Evolutionary conservation across 1,140 invertebrate species (phyloP), one percentile per base, ranked within the genome.

Genomic region (Musca vetustissima): DNA sequence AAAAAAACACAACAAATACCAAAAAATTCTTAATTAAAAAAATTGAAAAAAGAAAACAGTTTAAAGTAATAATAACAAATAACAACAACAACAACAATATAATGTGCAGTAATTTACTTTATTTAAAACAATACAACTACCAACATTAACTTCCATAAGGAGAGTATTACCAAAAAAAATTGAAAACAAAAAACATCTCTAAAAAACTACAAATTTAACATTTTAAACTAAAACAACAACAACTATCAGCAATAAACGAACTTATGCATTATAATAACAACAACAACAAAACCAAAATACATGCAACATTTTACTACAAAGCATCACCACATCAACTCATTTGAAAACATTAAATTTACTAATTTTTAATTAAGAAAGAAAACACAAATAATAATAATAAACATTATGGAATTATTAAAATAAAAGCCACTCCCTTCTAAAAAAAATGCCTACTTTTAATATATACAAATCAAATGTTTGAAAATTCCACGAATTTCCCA

Each of bases 221-320:
- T 52, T 19, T 21, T 21, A 21, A 52, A 52, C n/a, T 21, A 21
- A 52, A 19, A 36, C 15, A 36, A 61, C 36, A 61, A 14, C 53
- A 61, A 61, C 57, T 61, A 36, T 61, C 57, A 61, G 28, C 57
- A 61, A 61, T 61, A 61, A 61, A 61, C 57, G 57, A 61, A 61
- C 57, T 61, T 17, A 61, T 61, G 57, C 25, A 59, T 59, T 32
- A 59, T 17, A 43, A 61, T 19, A 61, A 36, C 36, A 36, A 43
- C 57, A 36, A 8, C 22, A 61, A 24, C 9, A 24, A 21, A 21
- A 53, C 21, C 15, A 24, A 55, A 19, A 55, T 25, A 55, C 52
- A 25, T 8, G 24, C 21, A 55, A 57, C 13, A 25, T 57, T 59
- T 28, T 36, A 19, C 49, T 19, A 15, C n/a, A 36, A 43, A 21